A percentile compares a stretch with the other conserved stretches of the same genome.
phyloP scores from a whole-genome alignment of 2,888 invertebrate genomes.

The Shargacucullia verbasci region DNA sequence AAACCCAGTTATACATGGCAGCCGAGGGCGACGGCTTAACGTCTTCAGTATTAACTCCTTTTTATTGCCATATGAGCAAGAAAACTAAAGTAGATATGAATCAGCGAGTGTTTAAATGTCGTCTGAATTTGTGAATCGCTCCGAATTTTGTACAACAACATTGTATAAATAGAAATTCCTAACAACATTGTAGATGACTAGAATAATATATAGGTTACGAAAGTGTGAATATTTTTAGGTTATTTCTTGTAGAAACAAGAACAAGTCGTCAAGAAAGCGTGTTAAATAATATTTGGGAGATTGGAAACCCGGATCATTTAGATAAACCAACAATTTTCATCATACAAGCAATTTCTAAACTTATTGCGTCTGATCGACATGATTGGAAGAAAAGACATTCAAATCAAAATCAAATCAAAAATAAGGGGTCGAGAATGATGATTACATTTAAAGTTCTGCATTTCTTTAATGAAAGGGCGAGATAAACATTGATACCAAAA shows the following conservation, averaged over 20 bases:
- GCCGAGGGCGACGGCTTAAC: too few species aligned
- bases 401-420: too few species aligned
- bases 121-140: conserved; percentile 31
- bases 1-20: too few species aligned
- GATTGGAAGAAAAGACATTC: too few species aligned
- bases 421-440: too few species aligned
- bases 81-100: conserved; percentile 20
- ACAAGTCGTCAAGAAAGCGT: conserved; percentile 2
- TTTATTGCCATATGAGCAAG: neutral
- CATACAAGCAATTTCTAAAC: too few species aligned
- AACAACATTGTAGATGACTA: conserved; percentile 37
- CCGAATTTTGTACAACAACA: conserved; percentile 37
- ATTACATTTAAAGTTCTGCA: too few species aligned
- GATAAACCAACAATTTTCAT: neutral
- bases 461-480: too few species aligned
- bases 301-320: neutral
- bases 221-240: conserved; percentile 49
- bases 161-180: conserved; percentile 50
- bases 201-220: conserved; percentile 55
- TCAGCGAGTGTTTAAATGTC: conserved; percentile 21
- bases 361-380: too few species aligned
- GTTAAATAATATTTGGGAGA: conserved; percentile 1
- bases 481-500: too few species aligned
- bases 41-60: too few species aligned
- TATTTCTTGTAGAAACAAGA: conserved; percentile 32